phyloP scores from a whole-genome alignment of 2,888 invertebrate species.

The Drosophila neonasuta region DNA sequence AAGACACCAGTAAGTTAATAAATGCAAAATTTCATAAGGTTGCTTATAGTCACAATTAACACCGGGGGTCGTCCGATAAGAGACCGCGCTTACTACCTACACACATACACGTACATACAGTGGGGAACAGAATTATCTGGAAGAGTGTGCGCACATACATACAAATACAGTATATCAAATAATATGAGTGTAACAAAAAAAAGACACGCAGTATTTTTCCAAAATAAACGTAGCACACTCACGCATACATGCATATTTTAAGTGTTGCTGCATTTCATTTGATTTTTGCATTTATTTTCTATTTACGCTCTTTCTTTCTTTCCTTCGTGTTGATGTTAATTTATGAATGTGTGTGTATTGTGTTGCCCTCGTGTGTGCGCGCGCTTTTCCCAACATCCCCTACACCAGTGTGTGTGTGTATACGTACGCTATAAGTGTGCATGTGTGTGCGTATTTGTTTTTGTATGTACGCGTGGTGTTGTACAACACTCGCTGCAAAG shows the following conservation, averaged over 20 bases:
- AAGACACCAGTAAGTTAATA: conserved; percentile 78
- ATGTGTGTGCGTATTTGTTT: conserved; percentile 42
- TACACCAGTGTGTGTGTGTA: conserved; percentile 32
- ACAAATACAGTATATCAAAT: conserved; percentile 6
- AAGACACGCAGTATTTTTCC: conserved; percentile 56
- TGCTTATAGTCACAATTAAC: conserved; percentile 68
- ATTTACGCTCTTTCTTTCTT: conserved; percentile 31
- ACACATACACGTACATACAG: conserved; percentile 10
- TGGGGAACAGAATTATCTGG: conserved; percentile 46
- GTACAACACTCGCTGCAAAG: conserved; percentile 50
- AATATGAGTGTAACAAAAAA: conserved; percentile 1
- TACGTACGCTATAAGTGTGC: conserved; percentile 23
- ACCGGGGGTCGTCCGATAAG: conserved; percentile 74
- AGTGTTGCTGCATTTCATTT: conserved; percentile 36
- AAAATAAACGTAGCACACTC: conserved; percentile 43
- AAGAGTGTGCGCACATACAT: conserved; percentile 31
- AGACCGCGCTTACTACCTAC: conserved; percentile 23
- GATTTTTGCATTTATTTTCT: conserved; percentile 29
- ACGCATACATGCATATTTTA: conserved; percentile 9
- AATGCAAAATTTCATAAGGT: conserved; percentile 9
- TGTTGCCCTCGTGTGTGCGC: conserved; percentile 73
- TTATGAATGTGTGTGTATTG: conserved; percentile 15
- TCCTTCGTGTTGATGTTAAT: conserved; percentile 53
- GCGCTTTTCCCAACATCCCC: conserved; percentile 69
- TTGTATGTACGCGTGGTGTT: conserved; percentile 41